Percentiles rank a stretch among this genome's conserved stretches.
phyloP scores from a whole-genome alignment of 1,140 invertebrate genomes.

The Pseudomyrmex concolor region DNA sequence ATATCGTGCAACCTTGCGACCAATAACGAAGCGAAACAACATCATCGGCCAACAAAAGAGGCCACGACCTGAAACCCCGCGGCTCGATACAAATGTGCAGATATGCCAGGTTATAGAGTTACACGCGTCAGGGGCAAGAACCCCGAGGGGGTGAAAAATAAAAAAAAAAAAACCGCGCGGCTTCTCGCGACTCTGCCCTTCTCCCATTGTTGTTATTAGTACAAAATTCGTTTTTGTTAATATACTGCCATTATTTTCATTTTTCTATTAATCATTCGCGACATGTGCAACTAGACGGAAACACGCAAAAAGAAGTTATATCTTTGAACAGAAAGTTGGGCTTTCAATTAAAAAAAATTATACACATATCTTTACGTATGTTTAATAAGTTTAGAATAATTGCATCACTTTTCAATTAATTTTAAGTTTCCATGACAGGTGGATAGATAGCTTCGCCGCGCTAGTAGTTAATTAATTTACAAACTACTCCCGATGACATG shows the following conservation, averaged over 20 bases:
- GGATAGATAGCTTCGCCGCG: background rate
- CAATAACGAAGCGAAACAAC: constrained; percentile 81
- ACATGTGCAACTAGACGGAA: background rate
- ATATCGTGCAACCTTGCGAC: constrained; percentile 77
- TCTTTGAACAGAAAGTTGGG: no score
- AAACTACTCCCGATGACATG: background rate
- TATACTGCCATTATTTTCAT: background rate
- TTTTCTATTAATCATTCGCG: background rate
- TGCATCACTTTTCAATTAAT: constrained; percentile 1
- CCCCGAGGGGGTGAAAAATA: constrained; percentile 54
- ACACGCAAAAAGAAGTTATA: no score
- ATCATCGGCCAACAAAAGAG: constrained; percentile 79
- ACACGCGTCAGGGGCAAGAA: constrained; percentile 59
- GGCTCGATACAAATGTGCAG: constrained; percentile 73
- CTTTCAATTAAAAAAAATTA: background rate
- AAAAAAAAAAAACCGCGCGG: constrained; percentile 37
- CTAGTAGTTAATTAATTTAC: constrained; percentile 26
- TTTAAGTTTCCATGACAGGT: background rate
- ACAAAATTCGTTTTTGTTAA: constrained; percentile 21
- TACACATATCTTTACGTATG: no score
- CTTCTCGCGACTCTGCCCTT: constrained; percentile 54
- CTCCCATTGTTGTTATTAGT: constrained; percentile 10
- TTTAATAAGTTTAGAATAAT: background rate
- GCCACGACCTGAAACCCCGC: constrained; percentile 76
- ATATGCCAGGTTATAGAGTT: constrained; percentile 74